These are phyloP conservation scores for Gobionotothen gibberifrons DNA, from an alignment of 2,797 vertebrate species.

Conservation along the genomic window DNA sequence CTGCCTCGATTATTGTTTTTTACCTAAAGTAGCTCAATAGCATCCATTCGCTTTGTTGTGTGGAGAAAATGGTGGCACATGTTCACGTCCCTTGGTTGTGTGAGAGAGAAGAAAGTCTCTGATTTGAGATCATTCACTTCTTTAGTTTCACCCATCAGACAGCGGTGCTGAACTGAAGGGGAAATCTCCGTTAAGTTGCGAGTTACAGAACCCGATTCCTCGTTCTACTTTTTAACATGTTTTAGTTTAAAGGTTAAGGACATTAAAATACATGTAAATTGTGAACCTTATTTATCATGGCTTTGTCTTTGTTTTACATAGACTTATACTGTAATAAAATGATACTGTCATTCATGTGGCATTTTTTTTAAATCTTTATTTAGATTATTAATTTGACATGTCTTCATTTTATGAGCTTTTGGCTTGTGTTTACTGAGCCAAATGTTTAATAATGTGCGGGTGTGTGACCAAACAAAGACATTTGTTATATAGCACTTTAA, in stretches of 20 bases:
- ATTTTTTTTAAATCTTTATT: background rate
- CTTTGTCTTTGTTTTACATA: slow-evolving; percentile 68
- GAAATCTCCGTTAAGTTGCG: slow-evolving; percentile 8
- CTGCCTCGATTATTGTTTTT: slow-evolving; percentile 4
- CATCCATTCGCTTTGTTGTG: slow-evolving; percentile 14
- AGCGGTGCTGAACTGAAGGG: slow-evolving; percentile 24
- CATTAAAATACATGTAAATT: slow-evolving; percentile 58
- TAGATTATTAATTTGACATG: background rate
- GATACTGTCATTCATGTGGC: slow-evolving; percentile 32
- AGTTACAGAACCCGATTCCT: slow-evolving; percentile 23
- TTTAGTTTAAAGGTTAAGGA: slow-evolving; percentile 48
- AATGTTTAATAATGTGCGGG: no score
- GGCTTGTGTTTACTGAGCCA: background rate
- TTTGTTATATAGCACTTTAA: background rate
- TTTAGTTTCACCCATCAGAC: slow-evolving; percentile 15
- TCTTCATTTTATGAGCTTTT: background rate
- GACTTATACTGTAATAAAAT: slow-evolving; percentile 79
- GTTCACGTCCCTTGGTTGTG: slow-evolving; percentile 5
- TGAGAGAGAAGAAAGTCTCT: slow-evolving; percentile 26
- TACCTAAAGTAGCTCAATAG: background rate
- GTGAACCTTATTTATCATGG: slow-evolving; percentile 73
- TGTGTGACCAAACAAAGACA: background rate
- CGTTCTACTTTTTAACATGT: slow-evolving; percentile 37
- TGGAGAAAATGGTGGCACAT: background rate
- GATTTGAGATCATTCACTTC: slow-evolving; percentile 25